Base-by-base conservation (phyloP, 2,797 vertebrate genomes). In the Acrocephalus scirpaceus region DNA sequence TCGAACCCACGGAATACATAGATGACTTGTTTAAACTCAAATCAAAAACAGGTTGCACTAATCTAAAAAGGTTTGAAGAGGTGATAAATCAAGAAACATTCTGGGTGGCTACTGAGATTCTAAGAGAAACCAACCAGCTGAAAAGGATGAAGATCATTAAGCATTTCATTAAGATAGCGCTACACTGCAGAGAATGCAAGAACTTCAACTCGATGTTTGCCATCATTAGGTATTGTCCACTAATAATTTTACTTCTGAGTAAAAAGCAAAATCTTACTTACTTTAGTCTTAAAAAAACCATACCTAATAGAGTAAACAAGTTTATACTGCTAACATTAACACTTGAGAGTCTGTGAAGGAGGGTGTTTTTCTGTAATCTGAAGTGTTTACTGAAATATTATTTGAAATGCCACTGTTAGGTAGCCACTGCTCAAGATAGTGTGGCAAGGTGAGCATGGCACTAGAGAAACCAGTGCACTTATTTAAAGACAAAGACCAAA, bases 131-230 rank as follows among this genome's bases (percentile, higher is more conserved):
- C 84, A 99, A 99, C 98, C 99, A 99, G 96, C 98, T 99, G 47
- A 99, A 99, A 92, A 99, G 99, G 92, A 99, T 99, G 99, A 99
- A 99, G 98, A 99, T 98, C 75, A 96, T 99, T 94, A 99, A 99
- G 96, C 99, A 99, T 97, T 99, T 99, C 97, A 98, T 99, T 97
- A 99, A 99, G 97, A 99, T 99, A 79, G 99, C 99, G 0, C 97
- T 99, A 50, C 99, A 99, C 97, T 99, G 99, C 95, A 98, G 99
- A 87, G 99, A 99, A 95, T 99, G 99, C 99, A 99, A 99, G 98
- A 99, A 99, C 98, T 99, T 99, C 97, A 99, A 99, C 98, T 99
- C 99, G 0, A 99, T 99, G 99, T 99, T 99, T 94, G 99, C 99
- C 91, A 99, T 99, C 96, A 99, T 99, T 97, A 99, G 99, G 99